phyloP scores from a whole-genome alignment of 2,797 vertebrate genomes.

The Gymnodraco acuticeps region DNA sequence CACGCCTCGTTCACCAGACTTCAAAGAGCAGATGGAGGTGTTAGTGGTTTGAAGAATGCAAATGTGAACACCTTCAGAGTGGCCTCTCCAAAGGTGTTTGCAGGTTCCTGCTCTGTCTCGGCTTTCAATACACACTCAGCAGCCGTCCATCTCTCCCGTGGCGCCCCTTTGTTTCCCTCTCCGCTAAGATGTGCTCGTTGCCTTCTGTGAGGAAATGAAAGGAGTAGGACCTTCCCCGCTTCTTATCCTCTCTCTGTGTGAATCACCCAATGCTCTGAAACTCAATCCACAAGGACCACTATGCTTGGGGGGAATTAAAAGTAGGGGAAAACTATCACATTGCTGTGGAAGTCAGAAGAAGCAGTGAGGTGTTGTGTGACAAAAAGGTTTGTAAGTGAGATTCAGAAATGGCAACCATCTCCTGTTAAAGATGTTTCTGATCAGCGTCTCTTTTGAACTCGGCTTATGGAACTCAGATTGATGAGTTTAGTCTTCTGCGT shows the following conservation, averaged over 20 bases:
- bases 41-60: conserved; percentile 43
- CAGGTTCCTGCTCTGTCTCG: conserved; percentile 61
- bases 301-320: conserved; percentile 45
- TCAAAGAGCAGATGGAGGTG: conserved; percentile 44
- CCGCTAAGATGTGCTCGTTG: conserved; percentile 62
- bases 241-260: conserved; percentile 60
- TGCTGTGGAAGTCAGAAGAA: conserved; percentile 19
- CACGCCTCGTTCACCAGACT: conserved; percentile 14
- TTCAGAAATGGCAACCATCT: conserved; percentile 32
- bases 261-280: conserved; percentile 71
- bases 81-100: conserved; percentile 52
- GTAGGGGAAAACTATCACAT: conserved; percentile 48
- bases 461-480: conserved; percentile 51
- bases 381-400: conserved; percentile 6
- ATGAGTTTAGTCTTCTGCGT: conserved; percentile 53
- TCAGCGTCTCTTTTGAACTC: conserved; percentile 51
- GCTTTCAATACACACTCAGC: conserved; percentile 73
- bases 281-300: conserved; percentile 60
- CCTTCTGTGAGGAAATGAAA: conserved; percentile 71
- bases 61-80: conserved; percentile 57
- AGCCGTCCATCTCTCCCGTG: conserved; percentile 74
- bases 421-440: conserved; percentile 57
- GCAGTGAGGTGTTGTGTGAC: conserved; percentile 10
- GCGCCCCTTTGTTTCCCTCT: conserved; percentile 66
- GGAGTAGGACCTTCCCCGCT: conserved; percentile 71